These are phyloP conservation scores for Mechanitis mazaeus DNA, from an alignment of 2,888 invertebrate species.

Conservation along the genomic window DNA sequence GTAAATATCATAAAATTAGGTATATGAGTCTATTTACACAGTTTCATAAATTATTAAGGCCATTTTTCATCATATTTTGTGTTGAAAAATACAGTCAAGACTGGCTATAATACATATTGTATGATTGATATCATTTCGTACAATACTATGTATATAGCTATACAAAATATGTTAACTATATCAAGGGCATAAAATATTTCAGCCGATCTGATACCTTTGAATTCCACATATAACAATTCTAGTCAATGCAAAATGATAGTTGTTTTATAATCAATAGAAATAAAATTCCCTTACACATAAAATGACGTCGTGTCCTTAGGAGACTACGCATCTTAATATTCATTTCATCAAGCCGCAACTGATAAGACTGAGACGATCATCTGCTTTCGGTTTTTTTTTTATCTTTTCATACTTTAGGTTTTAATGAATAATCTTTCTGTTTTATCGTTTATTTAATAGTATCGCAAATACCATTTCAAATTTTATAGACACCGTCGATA, in stretches of 20 bases:
- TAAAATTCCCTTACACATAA: constrained; percentile 7
- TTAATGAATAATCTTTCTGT: constrained; percentile 18
- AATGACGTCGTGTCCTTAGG: constrained; percentile 22
- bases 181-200: constrained; percentile 17
- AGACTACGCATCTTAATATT: constrained; percentile 36
- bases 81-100: too few relatives aligned
- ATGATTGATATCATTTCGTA: too few relatives aligned
- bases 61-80: too few relatives aligned
- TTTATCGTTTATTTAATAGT: constrained; percentile 18
- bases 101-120: too few relatives aligned
- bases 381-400: constrained; percentile 40
- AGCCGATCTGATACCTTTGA: constrained; percentile 20
- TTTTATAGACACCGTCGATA: constrained; percentile 10
- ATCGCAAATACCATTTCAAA: constrained; percentile 20
- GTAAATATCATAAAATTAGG: too few relatives aligned
- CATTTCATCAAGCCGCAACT: constrained; percentile 48
- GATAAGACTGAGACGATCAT: constrained; percentile 43
- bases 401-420: constrained; percentile 24
- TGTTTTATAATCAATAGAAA: background rate
- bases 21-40: background rate
- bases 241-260: background rate
- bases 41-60: background rate
- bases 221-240: background rate
- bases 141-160: too few relatives aligned
- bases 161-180: too few relatives aligned